These are phyloP conservation scores for Bradysia coprophila DNA, from an alignment of 1,140 invertebrate species.

Conservation along the genomic window DNA sequence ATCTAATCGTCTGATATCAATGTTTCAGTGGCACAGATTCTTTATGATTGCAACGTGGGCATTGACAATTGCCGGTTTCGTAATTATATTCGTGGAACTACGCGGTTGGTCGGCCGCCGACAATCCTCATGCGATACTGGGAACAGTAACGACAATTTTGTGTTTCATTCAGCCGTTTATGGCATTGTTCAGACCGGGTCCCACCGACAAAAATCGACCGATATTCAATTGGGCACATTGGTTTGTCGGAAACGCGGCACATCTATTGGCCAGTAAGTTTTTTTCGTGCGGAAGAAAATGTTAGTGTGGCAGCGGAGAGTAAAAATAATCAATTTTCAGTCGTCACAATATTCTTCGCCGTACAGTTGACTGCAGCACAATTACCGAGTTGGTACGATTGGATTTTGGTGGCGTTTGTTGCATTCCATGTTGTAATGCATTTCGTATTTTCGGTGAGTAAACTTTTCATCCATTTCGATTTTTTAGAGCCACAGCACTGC, in stretches of 20 bases:
- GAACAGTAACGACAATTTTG: constrained; percentile 53
- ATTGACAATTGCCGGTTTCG: constrained; percentile 54
- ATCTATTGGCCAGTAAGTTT: constrained; percentile 72
- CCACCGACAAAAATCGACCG: constrained; percentile 55
- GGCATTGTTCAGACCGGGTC: constrained; percentile 56
- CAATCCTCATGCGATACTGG: constrained; percentile 67
- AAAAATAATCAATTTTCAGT: constrained; percentile 63
- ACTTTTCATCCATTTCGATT: background rate
- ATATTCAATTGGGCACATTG: constrained; percentile 94
- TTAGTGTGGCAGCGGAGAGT: no score
- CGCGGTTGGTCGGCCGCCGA: constrained; percentile 51
- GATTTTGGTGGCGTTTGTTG: constrained; percentile 73
- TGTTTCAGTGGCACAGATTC: constrained; percentile 59
- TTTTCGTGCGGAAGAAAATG: constrained; percentile 1
- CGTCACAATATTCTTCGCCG: constrained; percentile 82
- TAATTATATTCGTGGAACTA: constrained; percentile 70
- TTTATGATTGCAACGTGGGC: constrained; percentile 70
- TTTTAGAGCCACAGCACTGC: no score
- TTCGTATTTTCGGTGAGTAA: constrained; percentile 70
- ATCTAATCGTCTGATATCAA: no score
- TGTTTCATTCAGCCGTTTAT: constrained; percentile 75
- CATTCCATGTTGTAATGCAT: constrained; percentile 75
- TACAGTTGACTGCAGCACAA: constrained; percentile 63
- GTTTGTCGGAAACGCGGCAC: constrained; percentile 79
- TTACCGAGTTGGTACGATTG: constrained; percentile 72